These are phyloP conservation scores for Suillia variegata DNA, from an alignment of 2,888 invertebrate genomes.

Conservation along the genomic window DNA sequence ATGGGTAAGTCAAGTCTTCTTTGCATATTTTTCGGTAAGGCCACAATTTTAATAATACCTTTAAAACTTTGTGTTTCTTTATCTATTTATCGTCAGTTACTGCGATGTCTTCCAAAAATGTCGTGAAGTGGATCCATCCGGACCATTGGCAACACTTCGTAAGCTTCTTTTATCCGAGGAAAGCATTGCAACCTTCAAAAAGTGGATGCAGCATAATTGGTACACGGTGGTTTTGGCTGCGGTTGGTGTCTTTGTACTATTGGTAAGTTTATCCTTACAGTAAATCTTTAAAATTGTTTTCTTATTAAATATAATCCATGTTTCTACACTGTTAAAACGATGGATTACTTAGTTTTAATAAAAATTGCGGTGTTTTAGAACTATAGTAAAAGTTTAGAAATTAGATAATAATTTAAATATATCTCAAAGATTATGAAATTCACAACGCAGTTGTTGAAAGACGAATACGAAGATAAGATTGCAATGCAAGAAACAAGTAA, in stretches of 20 bases:
- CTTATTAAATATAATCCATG: slow-evolving; percentile 7
- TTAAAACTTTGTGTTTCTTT: neutral
- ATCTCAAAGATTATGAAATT: slow-evolving; percentile 45
- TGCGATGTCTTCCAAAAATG: slow-evolving; percentile 77
- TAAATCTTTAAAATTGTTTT: neutral
- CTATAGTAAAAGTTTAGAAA: slow-evolving; percentile 16
- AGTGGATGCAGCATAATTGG: slow-evolving; percentile 90
- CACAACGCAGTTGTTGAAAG: slow-evolving; percentile 45
- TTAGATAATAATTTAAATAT: no score
- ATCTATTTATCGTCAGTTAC: slow-evolving; percentile 59
- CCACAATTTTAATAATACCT: neutral
- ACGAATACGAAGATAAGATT: slow-evolving; percentile 47
- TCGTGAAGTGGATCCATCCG: slow-evolving; percentile 91
- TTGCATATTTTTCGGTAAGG: neutral
- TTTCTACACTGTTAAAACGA: slow-evolving; percentile 2
- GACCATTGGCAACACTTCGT: slow-evolving; percentile 86
- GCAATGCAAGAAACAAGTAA: slow-evolving; percentile 23
- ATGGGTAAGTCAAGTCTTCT: slow-evolving; percentile 66
- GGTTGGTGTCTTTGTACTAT: slow-evolving; percentile 73
- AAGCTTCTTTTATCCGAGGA: slow-evolving; percentile 87
- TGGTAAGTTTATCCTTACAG: slow-evolving; percentile 71
- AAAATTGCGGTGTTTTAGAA: neutral
- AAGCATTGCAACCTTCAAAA: slow-evolving; percentile 85
- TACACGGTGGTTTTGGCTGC: slow-evolving; percentile 82
- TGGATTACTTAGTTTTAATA: neutral